A percentile compares a stretch with the other conserved stretches of the same genome.
Conservation (phyloP, 2,888 invertebrate species). For the Drosophila multiciliata region DNA sequence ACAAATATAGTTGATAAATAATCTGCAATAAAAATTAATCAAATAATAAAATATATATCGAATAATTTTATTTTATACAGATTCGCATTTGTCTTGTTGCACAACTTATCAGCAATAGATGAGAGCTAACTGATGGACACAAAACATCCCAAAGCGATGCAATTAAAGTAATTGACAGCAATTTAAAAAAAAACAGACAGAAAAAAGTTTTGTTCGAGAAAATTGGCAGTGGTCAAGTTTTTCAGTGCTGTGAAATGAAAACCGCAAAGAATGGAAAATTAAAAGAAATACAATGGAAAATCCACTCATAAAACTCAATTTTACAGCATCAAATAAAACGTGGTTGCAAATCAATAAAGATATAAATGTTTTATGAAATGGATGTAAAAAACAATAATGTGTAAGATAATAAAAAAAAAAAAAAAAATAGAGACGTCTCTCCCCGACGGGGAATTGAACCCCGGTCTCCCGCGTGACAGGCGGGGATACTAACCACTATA, state of each 20-base stretch:
- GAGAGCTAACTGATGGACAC: not conserved
- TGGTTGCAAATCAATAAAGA: not conserved
- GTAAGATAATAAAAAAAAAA: not conserved
- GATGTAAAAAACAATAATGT: accelerated
- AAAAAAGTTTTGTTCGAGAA: conserved; percentile 28
- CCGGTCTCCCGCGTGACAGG: conserved; percentile 59
- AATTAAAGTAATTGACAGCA: conserved; percentile 55
- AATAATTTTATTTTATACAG: not conserved
- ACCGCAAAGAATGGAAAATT: conserved; percentile 15
- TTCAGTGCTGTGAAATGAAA: conserved; percentile 24
- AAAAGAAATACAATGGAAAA: not conserved
- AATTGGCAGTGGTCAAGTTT: conserved; percentile 42
- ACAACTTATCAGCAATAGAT: not conserved
- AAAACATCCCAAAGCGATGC: conserved; percentile 33
- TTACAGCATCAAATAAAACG: not conserved
- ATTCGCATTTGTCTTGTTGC: not conserved
- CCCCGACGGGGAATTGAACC: conserved; percentile 61
- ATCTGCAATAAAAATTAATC: not conserved
- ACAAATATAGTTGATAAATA: not conserved
- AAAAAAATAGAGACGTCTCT: conserved; percentile 10
- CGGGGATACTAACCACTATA: conserved; percentile 56
- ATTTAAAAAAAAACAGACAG: conserved; percentile 41
- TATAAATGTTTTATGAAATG: not conserved
- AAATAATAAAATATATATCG: not conserved
- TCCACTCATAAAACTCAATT: not conserved